phyloP scores from a whole-genome alignment of 1,140 invertebrate genomes.

The Cecropterus lyciades region DNA sequence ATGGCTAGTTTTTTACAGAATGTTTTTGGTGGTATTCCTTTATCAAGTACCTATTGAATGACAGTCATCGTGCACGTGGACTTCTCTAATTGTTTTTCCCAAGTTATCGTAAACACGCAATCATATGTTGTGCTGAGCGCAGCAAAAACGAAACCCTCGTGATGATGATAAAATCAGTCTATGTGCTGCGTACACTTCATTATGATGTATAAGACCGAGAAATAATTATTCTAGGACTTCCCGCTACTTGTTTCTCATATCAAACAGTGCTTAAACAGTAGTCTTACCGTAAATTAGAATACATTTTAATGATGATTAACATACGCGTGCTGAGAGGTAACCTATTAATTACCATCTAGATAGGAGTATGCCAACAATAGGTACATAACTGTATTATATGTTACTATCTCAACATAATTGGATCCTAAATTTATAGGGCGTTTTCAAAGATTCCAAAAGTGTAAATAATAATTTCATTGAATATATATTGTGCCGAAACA shows the following conservation, averaged over 20 bases:
- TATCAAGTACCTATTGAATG: too few relatives aligned
- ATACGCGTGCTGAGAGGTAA: constrained; percentile 39
- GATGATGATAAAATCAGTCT: constrained; percentile 11
- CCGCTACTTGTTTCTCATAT: constrained; percentile 41
- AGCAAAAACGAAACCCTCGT: constrained; percentile 22
- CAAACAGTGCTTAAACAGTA: constrained; percentile 48
- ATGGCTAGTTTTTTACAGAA: too few relatives aligned
- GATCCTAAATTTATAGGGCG: too few relatives aligned
- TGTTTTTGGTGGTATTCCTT: too few relatives aligned
- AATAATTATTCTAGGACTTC: constrained; percentile 36
- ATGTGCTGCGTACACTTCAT: constrained; percentile 26
- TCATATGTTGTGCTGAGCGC: not conserved
- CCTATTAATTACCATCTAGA: constrained; percentile 47
- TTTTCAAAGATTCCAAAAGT: too few relatives aligned
- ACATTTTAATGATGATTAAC: constrained; percentile 55
- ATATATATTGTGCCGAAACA: too few relatives aligned
- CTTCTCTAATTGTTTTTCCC: not conserved
- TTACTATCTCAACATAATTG: too few relatives aligned
- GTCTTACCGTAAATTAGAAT: constrained; percentile 48
- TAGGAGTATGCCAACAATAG: constrained; percentile 33
- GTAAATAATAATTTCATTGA: too few relatives aligned
- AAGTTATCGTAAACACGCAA: not conserved
- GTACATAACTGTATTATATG: too few relatives aligned
- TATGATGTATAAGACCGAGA: constrained; percentile 31
- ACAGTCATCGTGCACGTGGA: too few relatives aligned